Evolutionary conservation across 2,888 invertebrate species (phyloP).

Genomic region (Drosophila engyochracea): DNA sequence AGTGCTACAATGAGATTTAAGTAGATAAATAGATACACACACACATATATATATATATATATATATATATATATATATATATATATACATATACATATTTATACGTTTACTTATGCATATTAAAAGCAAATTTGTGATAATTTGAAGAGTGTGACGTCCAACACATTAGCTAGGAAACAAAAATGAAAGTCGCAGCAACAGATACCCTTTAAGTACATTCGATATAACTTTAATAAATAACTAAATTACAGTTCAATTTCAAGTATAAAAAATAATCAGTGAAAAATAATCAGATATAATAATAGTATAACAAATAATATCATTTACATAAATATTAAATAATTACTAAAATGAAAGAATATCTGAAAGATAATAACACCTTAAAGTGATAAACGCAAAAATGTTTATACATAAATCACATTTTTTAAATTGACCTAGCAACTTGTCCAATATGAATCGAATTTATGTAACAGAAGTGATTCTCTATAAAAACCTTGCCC

Average conservation of each 20-base stretch:
- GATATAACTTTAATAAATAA: background rate
- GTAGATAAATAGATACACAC: slow-evolving; percentile 14
- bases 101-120: background rate
- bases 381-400: background rate
- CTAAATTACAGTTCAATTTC: background rate
- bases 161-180: background rate
- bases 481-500: background rate
- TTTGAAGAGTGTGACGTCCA: slow-evolving; percentile 18
- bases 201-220: background rate
- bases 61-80: background rate
- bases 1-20: slow-evolving; percentile 14
- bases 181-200: background rate
- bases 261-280: background rate
- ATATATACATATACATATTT: background rate
- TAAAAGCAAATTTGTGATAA: background rate
- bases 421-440: background rate
- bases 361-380: background rate
- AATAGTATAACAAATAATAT: background rate
- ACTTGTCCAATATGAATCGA: background rate
- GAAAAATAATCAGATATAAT: too few relatives aligned
- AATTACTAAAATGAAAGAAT: background rate
- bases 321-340: background rate
- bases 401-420: background rate
- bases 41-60: background rate
- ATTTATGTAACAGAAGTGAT: background rate